A percentile compares a stretch with the other conserved stretches of the same genome.
Conservation (phyloP, 2,113 vertebrate species). For the Scalopus aquaticus region DNA sequence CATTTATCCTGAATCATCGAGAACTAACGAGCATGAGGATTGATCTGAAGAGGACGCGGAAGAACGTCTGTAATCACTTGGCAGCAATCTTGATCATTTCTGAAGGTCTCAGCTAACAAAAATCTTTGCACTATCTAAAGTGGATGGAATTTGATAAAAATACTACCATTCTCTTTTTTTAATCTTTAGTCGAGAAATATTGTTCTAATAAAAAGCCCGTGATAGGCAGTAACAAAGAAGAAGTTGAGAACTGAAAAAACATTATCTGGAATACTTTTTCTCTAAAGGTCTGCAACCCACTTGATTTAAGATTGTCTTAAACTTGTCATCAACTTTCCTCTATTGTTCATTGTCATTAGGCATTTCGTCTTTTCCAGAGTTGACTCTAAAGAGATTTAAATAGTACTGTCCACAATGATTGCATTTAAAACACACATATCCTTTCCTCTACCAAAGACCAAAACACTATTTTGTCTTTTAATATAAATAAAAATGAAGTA, state of each 20-base stretch:
- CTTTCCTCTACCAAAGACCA: not conserved
- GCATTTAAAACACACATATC: not conserved
- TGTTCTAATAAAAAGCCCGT: slow-evolving; percentile 2
- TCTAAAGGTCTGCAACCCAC: not conserved
- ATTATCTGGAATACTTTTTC: not conserved
- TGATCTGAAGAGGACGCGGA: not conserved
- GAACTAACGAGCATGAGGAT: slow-evolving; percentile 15
- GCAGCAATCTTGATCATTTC: not conserved
- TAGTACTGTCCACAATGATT: not conserved
- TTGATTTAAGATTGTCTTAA: slow-evolving; percentile 3
- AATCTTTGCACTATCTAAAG: not conserved
- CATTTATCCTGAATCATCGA: slow-evolving; percentile 8
- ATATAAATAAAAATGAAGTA: not conserved
- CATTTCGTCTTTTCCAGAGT: slow-evolving; percentile 7
- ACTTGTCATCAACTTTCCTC: not conserved
- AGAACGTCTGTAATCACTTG: not conserved
- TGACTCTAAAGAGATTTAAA: slow-evolving; percentile 28
- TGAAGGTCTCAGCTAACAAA: slow-evolving; percentile 17
- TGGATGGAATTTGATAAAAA: slow-evolving; percentile 37
- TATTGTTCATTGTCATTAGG: not conserved
- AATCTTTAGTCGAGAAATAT: not conserved
- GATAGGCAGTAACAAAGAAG: not conserved
- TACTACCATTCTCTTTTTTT: not conserved
- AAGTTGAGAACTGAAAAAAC: not conserved
- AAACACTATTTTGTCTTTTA: not conserved